Conservation (phyloP, 2,888 invertebrate species). For the Alviniconcha strummeri region DNA sequence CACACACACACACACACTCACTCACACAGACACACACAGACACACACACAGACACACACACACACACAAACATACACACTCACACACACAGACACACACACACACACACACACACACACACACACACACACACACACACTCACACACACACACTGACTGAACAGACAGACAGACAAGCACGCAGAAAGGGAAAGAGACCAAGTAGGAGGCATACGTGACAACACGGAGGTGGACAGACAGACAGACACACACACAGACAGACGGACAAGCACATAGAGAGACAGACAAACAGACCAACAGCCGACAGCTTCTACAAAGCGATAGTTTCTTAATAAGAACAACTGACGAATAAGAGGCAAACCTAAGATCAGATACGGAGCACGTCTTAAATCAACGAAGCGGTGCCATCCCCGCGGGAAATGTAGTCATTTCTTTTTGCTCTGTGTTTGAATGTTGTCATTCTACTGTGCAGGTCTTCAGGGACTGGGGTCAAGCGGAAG, state of each 20-base stretch:
- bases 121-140: neutral
- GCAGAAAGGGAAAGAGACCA: neutral
- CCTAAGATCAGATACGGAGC: neutral
- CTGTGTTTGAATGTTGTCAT: neutral
- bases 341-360: neutral
- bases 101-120: slow-evolving; percentile 13
- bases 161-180: neutral
- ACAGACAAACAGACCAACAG: neutral
- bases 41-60: slow-evolving; percentile 18
- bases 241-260: neutral
- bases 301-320: neutral
- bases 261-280: neutral
- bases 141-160: neutral
- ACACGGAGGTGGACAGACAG: neutral
- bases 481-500: no score
- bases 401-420: no score
- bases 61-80: neutral
- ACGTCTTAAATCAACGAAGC: no score
- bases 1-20: slow-evolving; percentile 23
- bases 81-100: slow-evolving; percentile 15
- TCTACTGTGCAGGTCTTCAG: no score
- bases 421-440: neutral
- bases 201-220: neutral
- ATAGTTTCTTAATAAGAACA: no score
- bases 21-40: neutral